A percentile compares a stretch with the other conserved stretches of the same genome.
Conservation (phyloP, 2,113 vertebrate genomes). For the Muntiacus muntjak region DNA sequence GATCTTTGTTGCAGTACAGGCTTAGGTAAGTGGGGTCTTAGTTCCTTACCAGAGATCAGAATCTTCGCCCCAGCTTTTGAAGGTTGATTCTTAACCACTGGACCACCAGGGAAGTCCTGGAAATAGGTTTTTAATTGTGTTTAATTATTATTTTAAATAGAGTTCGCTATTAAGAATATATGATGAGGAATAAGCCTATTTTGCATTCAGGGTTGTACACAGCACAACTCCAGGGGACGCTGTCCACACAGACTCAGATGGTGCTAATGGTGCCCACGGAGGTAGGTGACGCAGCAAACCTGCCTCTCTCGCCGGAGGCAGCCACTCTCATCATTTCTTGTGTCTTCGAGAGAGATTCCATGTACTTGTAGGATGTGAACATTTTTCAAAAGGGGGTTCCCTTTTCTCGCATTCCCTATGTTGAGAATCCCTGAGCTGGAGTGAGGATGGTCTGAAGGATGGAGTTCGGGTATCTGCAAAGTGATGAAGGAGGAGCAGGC, state of each 20-base stretch:
- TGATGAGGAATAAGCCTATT: not conserved
- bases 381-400: not conserved
- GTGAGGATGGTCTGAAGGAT: not conserved
- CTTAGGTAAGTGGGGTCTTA: not conserved
- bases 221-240: not conserved
- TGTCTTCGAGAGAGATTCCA: not conserved
- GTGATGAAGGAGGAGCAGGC: not conserved
- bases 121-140: not conserved
- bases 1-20: not conserved
- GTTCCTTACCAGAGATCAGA: not conserved
- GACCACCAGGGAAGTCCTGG: not conserved
- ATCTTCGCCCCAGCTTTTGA: not conserved
- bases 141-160: not conserved
- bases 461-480: not conserved
- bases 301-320: not conserved
- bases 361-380: not conserved
- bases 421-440: not conserved
- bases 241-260: not conserved
- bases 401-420: not conserved
- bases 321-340: not conserved
- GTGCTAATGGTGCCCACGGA: too few species aligned
- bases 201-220: not conserved
- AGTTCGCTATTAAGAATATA: not conserved
- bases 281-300: accelerated
- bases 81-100: not conserved